Evolutionary conservation across 2,888 invertebrate species (phyloP).

Genomic region (Rhopalosiphum nymphaeae): DNA sequence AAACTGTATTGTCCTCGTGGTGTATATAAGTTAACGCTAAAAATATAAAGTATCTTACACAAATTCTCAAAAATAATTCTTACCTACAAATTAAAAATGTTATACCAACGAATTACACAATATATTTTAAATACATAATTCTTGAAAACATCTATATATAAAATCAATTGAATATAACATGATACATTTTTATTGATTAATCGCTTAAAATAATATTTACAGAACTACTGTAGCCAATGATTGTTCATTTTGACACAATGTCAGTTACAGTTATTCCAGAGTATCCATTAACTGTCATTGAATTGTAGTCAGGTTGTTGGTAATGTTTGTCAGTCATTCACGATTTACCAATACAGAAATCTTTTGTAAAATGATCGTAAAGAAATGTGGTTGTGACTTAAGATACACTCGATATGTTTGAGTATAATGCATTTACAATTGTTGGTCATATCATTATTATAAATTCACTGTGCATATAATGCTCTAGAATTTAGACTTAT

Average conservation of each 20-base stretch:
- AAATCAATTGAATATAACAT: background rate
- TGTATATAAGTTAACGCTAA: background rate
- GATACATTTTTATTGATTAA: constrained; percentile 20
- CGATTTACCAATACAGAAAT: constrained; percentile 10
- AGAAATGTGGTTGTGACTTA: background rate
- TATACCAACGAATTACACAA: background rate
- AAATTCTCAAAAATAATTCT: background rate
- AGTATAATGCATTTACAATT: constrained; percentile 4
- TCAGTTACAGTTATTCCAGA: constrained; percentile 36
- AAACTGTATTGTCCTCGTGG: background rate
- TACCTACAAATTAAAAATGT: background rate
- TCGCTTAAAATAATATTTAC: constrained; percentile 1
- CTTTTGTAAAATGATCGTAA: constrained; percentile 9
- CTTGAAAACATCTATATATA: background rate
- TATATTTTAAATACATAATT: background rate
- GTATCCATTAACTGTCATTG: constrained; percentile 39
- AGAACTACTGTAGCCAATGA: background rate
- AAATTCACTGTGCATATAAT: background rate
- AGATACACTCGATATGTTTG: background rate
- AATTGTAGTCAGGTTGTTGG: constrained; percentile 20
- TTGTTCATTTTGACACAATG: constrained; percentile 19
- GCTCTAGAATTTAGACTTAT: background rate
- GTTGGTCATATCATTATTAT: background rate
- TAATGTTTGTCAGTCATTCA: constrained; percentile 35
- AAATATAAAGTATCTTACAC: background rate